phyloP scores from a whole-genome alignment of 2,797 vertebrate genomes.

The Acipenser ruthenus region DNA sequence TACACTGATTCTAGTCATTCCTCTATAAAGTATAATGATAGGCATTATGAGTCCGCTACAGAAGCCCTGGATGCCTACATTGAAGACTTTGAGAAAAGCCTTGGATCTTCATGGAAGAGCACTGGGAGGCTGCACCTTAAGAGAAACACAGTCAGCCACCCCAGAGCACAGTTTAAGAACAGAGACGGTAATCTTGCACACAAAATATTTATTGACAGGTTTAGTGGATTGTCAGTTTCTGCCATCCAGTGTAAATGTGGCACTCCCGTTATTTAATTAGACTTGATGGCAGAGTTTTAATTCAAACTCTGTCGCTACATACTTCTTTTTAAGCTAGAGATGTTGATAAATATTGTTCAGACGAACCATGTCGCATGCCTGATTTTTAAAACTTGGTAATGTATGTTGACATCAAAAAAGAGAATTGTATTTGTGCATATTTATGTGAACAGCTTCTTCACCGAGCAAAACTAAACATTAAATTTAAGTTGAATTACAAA shows the following conservation, averaged over 20 bases:
- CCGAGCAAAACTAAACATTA: too few species aligned
- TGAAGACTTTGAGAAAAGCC: conserved; percentile 64
- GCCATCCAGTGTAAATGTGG: background rate
- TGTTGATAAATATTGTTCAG: background rate
- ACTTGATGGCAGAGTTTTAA: too few species aligned
- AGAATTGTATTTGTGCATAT: too few species aligned
- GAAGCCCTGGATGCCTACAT: conserved; percentile 81
- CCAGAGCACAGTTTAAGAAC: conserved; percentile 35
- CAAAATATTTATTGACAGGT: background rate
- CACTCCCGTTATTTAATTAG: too few species aligned
- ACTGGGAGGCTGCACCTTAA: conserved; percentile 45
- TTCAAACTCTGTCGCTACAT: background rate
- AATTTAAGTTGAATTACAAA: too few species aligned
- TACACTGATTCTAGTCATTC: conserved; percentile 18
- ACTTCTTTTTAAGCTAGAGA: background rate
- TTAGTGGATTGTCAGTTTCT: background rate
- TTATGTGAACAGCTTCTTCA: too few species aligned
- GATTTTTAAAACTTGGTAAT: too few species aligned
- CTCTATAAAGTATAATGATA: conserved; percentile 62
- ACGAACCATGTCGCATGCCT: too few species aligned
- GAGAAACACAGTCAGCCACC: background rate
- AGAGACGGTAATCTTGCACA: conserved; percentile 45
- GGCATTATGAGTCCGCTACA: conserved; percentile 67
- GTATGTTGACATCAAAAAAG: too few species aligned
- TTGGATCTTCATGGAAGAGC: conserved; percentile 14